Evolutionary conservation across 2,113 vertebrate genomes (phyloP).

Genomic region (Murina feae): DNA sequence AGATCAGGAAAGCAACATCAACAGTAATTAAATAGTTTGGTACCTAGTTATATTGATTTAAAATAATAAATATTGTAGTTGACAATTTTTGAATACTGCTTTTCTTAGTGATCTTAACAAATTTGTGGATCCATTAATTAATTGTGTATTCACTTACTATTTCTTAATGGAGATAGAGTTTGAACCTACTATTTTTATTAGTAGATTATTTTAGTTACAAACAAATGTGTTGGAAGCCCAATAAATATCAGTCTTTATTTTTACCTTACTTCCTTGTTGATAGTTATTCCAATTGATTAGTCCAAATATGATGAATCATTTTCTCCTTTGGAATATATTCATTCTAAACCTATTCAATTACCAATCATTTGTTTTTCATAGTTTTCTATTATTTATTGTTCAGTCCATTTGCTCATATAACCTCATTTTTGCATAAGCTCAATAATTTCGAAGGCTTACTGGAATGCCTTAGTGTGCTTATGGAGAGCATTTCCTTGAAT

Average conservation of each 20-base stretch:
- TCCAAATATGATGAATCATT: neutral
- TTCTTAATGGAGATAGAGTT: neutral
- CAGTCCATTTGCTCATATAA: neutral
- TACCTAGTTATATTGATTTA: neutral
- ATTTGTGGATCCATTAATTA: neutral
- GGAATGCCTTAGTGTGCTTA: neutral
- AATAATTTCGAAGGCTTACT: neutral
- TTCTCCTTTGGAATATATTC: neutral
- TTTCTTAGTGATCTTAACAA: neutral
- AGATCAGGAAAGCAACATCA: neutral
- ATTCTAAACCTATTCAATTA: neutral
- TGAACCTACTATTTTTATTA: neutral
- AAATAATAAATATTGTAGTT: neutral
- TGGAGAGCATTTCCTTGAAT: neutral
- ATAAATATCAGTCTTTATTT: neutral
- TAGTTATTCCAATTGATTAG: neutral
- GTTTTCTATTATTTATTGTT: neutral
- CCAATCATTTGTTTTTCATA: neutral
- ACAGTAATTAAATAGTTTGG: neutral
- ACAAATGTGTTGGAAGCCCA: neutral
- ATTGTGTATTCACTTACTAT: neutral
- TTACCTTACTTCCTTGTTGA: neutral
- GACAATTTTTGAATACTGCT: neutral
- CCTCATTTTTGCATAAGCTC: neutral
- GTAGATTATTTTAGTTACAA: neutral